Percentiles rank a stretch among this genome's conserved stretches.
Evolutionary conservation across 2,888 invertebrate species (phyloP).

Genomic region (Stenolophus ochropezus): DNA sequence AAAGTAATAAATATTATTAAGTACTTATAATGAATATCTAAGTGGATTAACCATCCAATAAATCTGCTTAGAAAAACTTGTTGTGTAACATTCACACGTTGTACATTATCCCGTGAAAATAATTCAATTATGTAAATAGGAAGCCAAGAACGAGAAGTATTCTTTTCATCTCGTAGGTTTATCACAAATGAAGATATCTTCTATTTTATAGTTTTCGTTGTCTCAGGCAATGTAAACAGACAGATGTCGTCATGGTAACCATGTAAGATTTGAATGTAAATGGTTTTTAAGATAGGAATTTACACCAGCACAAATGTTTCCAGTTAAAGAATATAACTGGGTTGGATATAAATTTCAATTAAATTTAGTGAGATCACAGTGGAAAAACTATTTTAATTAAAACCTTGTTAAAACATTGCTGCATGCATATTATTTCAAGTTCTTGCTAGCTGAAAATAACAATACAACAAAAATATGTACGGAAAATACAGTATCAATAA

Average conservation of each 20-base stretch:
- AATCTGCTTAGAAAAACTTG: conserved; percentile 19
- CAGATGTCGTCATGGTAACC: background rate
- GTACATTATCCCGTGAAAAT: background rate
- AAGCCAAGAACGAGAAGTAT: background rate
- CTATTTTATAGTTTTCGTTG: background rate
- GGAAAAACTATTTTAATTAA: background rate
- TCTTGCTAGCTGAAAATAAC: too few relatives aligned
- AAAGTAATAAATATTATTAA: conserved; percentile 43
- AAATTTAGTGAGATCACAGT: background rate
- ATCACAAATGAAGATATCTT: conserved; percentile 20
- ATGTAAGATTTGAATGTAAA: conserved; percentile 24
- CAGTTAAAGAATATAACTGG: background rate
- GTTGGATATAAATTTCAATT: background rate
- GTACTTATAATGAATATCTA: conserved; percentile 38
- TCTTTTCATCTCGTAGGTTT: background rate
- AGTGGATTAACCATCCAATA: conserved; percentile 17
- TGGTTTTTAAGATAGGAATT: background rate
- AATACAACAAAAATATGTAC: too few relatives aligned
- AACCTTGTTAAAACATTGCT: background rate
- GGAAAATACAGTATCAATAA: conserved; percentile 5
- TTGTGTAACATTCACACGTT: conserved; percentile 12
- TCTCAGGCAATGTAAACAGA: conserved; percentile 9
- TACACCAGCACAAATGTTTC: background rate
- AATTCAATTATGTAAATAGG: background rate
- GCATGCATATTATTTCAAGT: background rate